These are phyloP conservation scores for Hippocampus barbouri DNA, from an alignment of 2,113 vertebrate species.

Conservation along the genomic window DNA sequence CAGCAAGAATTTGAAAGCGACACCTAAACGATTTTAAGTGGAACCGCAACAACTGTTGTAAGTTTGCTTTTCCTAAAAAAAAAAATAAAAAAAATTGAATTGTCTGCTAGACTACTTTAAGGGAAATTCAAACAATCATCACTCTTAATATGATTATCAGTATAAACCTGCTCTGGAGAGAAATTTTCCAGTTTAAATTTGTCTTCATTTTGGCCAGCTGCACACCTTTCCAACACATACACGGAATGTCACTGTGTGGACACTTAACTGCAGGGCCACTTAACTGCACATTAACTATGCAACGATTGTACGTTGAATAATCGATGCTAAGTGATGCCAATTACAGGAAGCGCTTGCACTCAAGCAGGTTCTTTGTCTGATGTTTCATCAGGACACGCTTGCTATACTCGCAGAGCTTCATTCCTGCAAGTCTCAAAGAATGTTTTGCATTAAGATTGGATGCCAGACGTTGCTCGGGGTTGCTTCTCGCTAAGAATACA, in stretches of 20 bases:
- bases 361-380: conserved; percentile 4
- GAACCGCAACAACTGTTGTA: too few species aligned
- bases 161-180: too few species aligned
- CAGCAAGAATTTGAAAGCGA: too few species aligned
- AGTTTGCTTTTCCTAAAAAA: too few species aligned
- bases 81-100: too few species aligned
- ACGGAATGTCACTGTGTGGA: conserved; percentile 7
- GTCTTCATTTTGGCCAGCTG: conserved; percentile 4
- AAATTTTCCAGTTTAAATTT: not conserved
- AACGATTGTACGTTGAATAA: conserved; percentile 44
- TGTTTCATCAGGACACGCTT: not conserved
- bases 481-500: conserved; percentile 16
- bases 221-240: conserved; percentile 20
- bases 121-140: too few species aligned
- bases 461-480: not conserved
- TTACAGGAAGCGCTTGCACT: conserved; percentile 40
- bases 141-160: too few species aligned
- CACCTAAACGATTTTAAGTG: too few species aligned
- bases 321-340: conserved; percentile 29
- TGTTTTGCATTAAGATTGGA: not conserved
- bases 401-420: conserved; percentile 16
- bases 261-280: conserved; percentile 29
- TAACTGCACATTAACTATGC: conserved; percentile 39
- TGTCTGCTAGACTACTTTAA: too few species aligned
- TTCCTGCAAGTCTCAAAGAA: conserved; percentile 25